These are phyloP conservation scores for Drosophila kokeensis DNA, from an alignment of 2,888 invertebrate species.

Conservation along the genomic window DNA sequence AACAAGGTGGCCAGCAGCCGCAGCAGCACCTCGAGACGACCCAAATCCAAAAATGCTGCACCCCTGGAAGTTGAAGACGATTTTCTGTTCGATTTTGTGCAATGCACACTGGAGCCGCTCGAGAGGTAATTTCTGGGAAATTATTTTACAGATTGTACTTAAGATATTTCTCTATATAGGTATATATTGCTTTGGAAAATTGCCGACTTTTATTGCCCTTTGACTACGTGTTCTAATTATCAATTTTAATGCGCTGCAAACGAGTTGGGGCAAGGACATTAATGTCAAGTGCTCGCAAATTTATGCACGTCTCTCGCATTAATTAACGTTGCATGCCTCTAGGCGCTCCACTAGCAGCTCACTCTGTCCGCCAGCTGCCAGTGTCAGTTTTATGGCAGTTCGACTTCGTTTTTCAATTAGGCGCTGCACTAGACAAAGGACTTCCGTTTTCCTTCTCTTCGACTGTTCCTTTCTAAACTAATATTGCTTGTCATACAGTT, in stretches of 20 bases:
- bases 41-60: slow-evolving; percentile 32
- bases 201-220: slow-evolving; percentile 47
- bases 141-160: neutral
- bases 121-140: slow-evolving; percentile 62
- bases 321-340: slow-evolving; percentile 71
- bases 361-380: neutral
- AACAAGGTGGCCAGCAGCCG: slow-evolving; percentile 25
- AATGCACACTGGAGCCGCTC: slow-evolving; percentile 75
- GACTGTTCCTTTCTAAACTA: slow-evolving; percentile 52
- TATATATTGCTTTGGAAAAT: slow-evolving; percentile 6
- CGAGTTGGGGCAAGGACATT: slow-evolving; percentile 54
- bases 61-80: slow-evolving; percentile 56
- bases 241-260: slow-evolving; percentile 63
- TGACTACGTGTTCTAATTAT: slow-evolving; percentile 73
- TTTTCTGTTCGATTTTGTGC: slow-evolving; percentile 79
- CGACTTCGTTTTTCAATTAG: slow-evolving; percentile 60
- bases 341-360: slow-evolving; percentile 21
- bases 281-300: slow-evolving; percentile 71
- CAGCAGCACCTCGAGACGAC: slow-evolving; percentile 29
- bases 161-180: neutral
- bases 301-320: slow-evolving; percentile 76
- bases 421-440: slow-evolving; percentile 14
- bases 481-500: slow-evolving; percentile 47
- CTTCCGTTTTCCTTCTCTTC: slow-evolving; percentile 5
- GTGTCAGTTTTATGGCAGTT: slow-evolving; percentile 45